Evolutionary conservation across 37 sponge, comb jelly and placozoan species (phyloP), one percentile per base, ranked within the genome.

Genomic region (Agelas oroides): DNA sequence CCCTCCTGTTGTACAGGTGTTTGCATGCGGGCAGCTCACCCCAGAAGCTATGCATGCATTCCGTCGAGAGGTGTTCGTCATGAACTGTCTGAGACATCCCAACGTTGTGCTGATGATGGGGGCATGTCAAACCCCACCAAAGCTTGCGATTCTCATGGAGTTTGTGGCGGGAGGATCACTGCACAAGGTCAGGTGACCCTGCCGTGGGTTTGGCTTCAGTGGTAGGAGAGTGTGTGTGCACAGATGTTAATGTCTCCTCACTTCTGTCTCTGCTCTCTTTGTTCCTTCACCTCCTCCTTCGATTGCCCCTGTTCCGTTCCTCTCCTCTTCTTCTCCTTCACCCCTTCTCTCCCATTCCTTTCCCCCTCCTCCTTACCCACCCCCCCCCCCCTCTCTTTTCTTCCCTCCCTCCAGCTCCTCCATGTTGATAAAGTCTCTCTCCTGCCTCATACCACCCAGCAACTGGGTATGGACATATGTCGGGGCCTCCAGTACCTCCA

Each of bases 401-500:
- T 33, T 31, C 11, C 40, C 27, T 37, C 53, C 24, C 23, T 21
- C 25, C 65, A 76, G 61, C 82, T 88, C 52, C 20, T 95, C 30
- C 84, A 95, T 59, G 38, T 76, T 0, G 40, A 80, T 18, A 77
- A 81, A 46, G 16, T 31, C 18, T 8, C 17, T 15, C 52, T 95
- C 62, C 33, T 74, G 0, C 6, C 72, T 31, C 81, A 71, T 56
- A 24, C 82, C 25, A 53, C 79, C 13, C 66, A 39, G 21, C 35
- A 19, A n/a, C n/a, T 95, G 40, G 70, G 86, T 0, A 53, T 53
- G 6, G 92, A 83, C 66, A 70, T 92, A 14, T 68, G 79, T 24
- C 66, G 89, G 25, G 96, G 96, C 0, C 79, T 95, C 13, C 96
- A 95, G 76, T 95, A 92, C 56, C 87, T 95, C 28, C 96, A 95